Conservation (phyloP, 1,140 invertebrate genomes). For the Druon quercuslanigerum region DNA sequence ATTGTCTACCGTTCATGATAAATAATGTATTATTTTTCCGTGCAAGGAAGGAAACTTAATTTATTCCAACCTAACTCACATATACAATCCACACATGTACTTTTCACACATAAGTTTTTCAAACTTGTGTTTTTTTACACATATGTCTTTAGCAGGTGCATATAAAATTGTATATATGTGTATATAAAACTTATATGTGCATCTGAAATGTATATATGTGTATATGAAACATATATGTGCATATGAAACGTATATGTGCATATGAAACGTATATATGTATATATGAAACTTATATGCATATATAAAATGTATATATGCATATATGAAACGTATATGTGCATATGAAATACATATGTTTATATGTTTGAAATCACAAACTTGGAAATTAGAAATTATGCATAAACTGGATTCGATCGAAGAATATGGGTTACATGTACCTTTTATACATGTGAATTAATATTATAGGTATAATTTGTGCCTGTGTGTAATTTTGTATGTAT, state of each 20-base stretch:
- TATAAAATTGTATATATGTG: no score
- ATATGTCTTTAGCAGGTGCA: not conserved
- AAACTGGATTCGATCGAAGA: conserved; percentile 10
- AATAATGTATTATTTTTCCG: conserved; percentile 65
- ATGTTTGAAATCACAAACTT: conserved; percentile 19
- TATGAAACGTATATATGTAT: not conserved
- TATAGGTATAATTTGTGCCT: not conserved
- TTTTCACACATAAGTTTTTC: not conserved
- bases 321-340: not conserved
- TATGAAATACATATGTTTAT: not conserved
- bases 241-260: not conserved
- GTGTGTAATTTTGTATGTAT: not conserved
- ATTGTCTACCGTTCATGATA: conserved; percentile 62
- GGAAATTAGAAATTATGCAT: conserved; percentile 36
- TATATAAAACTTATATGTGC: no score
- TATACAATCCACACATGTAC: conserved; percentile 41
- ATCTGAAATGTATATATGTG: no score
- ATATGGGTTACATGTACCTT: conserved; percentile 31
- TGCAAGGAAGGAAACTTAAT: conserved; percentile 48
- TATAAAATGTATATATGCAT: no score
- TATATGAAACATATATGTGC: no score
- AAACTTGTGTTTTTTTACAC: not conserved
- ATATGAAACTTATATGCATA: no score
- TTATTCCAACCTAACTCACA: conserved; percentile 51
- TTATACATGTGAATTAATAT: conserved; percentile 2